A percentile compares a stretch with the other conserved stretches of the same genome.
phyloP scores from a whole-genome alignment of 1,140 invertebrate genomes.

The Arion vulgaris region DNA sequence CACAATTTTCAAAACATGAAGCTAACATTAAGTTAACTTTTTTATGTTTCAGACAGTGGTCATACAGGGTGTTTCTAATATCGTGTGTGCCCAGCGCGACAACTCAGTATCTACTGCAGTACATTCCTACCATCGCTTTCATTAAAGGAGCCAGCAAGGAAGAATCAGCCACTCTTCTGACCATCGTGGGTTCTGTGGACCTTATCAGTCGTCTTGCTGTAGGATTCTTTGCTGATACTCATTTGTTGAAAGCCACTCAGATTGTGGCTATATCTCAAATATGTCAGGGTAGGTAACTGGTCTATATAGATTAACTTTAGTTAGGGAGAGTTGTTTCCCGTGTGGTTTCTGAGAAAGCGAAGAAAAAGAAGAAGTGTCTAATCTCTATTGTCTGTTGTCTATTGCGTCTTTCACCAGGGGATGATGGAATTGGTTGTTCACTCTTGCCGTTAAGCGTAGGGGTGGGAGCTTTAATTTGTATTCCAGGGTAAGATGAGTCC shows the following conservation, averaged over 20 bases:
- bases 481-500: too few relatives aligned
- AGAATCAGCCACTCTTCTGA: background rate
- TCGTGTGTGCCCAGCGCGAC: background rate
- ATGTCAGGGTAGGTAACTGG: slow-evolving; percentile 3
- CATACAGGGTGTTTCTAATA: background rate
- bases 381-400: too few relatives aligned
- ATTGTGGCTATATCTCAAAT: slow-evolving; percentile 10
- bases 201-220: background rate
- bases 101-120: background rate
- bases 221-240: slow-evolving; percentile 11
- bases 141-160: slow-evolving; percentile 8
- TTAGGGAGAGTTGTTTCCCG: too few relatives aligned
- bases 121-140: slow-evolving; percentile 22
- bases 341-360: too few relatives aligned
- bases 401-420: too few relatives aligned
- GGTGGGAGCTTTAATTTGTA: too few relatives aligned
- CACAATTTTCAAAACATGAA: too few relatives aligned
- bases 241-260: background rate
- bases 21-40: too few relatives aligned
- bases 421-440: too few relatives aligned
- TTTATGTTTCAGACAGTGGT: background rate
- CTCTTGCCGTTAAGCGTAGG: too few relatives aligned
- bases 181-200: slow-evolving; percentile 15
- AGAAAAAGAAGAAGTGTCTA: too few relatives aligned
- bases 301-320: too few relatives aligned